phyloP scores from a whole-genome alignment of 2,888 invertebrate genomes.

The Eristalinus sepulchralis region DNA sequence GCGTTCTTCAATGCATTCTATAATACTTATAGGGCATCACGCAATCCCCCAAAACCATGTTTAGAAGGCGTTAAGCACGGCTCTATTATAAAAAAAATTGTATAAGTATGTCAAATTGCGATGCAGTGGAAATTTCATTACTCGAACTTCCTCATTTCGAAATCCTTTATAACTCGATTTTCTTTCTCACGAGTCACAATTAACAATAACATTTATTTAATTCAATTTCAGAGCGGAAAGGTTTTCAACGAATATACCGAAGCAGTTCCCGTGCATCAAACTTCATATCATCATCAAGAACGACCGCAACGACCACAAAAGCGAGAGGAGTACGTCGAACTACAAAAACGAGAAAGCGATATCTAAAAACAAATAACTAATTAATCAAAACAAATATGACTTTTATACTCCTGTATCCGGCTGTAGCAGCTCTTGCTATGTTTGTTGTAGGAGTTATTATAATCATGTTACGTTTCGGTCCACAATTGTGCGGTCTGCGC shows the following conservation, averaged over 20 bases:
- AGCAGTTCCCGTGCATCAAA: conserved; percentile 74
- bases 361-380: conserved; percentile 82
- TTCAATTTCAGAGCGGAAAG: conserved; percentile 70
- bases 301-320: conserved; percentile 78
- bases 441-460: conserved; percentile 89
- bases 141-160: too few relatives aligned
- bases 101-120: too few relatives aligned
- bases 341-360: conserved; percentile 91
- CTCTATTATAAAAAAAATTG: too few relatives aligned
- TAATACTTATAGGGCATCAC: too few relatives aligned
- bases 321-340: conserved; percentile 83
- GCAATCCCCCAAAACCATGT: too few relatives aligned
- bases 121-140: too few relatives aligned
- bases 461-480: conserved; percentile 88
- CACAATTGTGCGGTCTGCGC: conserved; percentile 86
- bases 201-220: too few relatives aligned
- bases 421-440: conserved; percentile 87
- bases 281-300: conserved; percentile 73
- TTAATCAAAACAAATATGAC: conserved; percentile 81
- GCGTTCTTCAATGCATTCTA: too few relatives aligned
- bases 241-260: conserved; percentile 77
- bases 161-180: too few relatives aligned
- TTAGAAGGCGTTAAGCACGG: too few relatives aligned
- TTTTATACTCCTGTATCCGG: conserved; percentile 90
- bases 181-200: too few relatives aligned